Evolutionary conservation across 2,113 vertebrate species (phyloP), one percentile per base, ranked within the genome.

Genomic region (Pyrgilauda ruficollis): DNA sequence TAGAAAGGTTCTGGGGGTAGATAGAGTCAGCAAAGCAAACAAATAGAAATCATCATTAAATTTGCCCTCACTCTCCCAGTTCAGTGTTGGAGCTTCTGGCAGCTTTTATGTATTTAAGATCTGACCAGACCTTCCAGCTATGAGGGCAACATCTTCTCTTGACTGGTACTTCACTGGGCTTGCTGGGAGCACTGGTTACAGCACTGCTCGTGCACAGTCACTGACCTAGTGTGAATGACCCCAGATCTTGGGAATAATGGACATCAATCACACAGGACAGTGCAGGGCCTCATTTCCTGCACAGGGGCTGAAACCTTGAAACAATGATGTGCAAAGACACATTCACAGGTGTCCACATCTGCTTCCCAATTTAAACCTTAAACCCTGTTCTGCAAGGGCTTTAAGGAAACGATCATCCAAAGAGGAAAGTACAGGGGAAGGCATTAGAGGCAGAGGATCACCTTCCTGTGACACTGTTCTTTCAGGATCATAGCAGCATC

Each of bases 371-470:
- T 92, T 78, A 84, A 93, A 81, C 75, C 59, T 90, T 56, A 88
- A 85, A 39, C 33, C 13, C 44, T 17, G 33, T 56, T 69, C 64
- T 75, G 33, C 61, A 41, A 83, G 70, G 74, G 63, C 84, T 93
- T 64, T 82, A 93, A 91, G 94, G 41, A 90, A 92, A 80, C 0
- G 7, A 90, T 47, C 39, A 46, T 49, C 80, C 76, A 72, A 81
- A 86, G 90, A 93, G 66, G 49, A 84, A 93, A 88, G 72, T 90
- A 47, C 86, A 78, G 96, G 92, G 83, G 90, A 93, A 95, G 93
- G 94, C 83, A 24, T 82, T 46, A 75, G 80, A 44, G 1, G 2
- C 43, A 84, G 80, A 86, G 39, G 63, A 81, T 94, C 83, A 89
- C 83, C 80, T 93, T 88, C 80, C 30, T 31, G 79, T 93, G 85